Base-by-base conservation (phyloP, 2,797 vertebrate genomes). In the Glossophaga mutica region DNA sequence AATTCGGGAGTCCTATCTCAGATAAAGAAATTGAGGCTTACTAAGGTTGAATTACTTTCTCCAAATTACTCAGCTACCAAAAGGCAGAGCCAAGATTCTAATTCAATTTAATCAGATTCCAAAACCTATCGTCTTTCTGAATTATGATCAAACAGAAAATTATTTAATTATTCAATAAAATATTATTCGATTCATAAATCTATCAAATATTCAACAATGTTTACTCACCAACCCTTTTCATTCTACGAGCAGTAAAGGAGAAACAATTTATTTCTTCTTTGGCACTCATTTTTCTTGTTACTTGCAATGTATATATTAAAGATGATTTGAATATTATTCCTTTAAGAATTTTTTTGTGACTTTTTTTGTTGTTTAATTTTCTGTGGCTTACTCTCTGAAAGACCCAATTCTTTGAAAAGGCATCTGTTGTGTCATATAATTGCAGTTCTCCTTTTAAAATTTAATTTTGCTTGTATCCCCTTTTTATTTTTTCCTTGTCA, bases 301-400 rank as follows among this genome's bases (percentile, higher is more conserved):
- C 34, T 92, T 77, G 32, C 93, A 93, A 83, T 10, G 34, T 52
- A 52, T 34, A 73, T n/a, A 57, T 5, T 79, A 70, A 73, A 87
- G 71, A 22, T 50, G n/a, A 92, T 44, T 92, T 96, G 6, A 34
- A 86, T 62, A 95, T 42, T 90, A 78, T 55, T 29, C 32, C 68
- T 94, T 93, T 46, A 88, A 91, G 59, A 78, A 88, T 83, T 73
- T 94, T 95, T n/a, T 19, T 83, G 21, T 70, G 65, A 88, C 92
- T 15, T 14, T 81, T 92, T 94, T 44, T 12, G 29, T 86, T 86
- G 26, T 44, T 95, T 87, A 83, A 67, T 95, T 90, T 91, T 90
- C 48, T 96, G 16, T 52, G n/a, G 85, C 71, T 89, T 89, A 73
- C 59, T 96, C 57, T 95, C 39, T 62, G 67, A 94, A 96, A 94